Percentiles rank a stretch among this genome's conserved stretches.
Evolutionary conservation across 2,797 vertebrate genomes (phyloP).

Genomic region (Philypnodon macrostomus): DNA sequence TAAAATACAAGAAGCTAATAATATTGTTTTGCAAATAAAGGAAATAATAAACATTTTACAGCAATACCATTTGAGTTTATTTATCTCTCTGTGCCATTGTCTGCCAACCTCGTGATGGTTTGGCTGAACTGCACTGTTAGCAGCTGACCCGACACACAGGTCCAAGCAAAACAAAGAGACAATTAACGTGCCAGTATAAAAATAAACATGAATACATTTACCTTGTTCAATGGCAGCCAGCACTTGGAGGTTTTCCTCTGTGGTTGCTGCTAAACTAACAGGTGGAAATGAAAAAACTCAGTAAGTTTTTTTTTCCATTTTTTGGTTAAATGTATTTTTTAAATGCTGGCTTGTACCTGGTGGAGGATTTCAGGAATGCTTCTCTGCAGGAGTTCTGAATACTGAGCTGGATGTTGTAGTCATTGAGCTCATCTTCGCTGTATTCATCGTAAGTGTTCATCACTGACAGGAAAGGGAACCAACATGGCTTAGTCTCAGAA

Average conservation of each 20-base stretch:
- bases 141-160: constrained; percentile 17
- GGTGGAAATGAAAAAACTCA: constrained; percentile 8
- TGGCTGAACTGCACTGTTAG: constrained; percentile 16
- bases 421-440: constrained; percentile 74
- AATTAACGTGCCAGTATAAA: background rate
- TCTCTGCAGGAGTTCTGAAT: constrained; percentile 78
- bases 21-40: too few relatives aligned
- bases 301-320: background rate
- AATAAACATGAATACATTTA: constrained; percentile 40
- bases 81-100: background rate
- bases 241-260: constrained; percentile 78
- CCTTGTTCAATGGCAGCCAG: constrained; percentile 79
- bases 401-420: constrained; percentile 75
- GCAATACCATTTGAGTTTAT: constrained; percentile 15
- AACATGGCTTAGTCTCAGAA: too few relatives aligned
- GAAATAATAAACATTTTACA: too few relatives aligned
- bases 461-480: constrained; percentile 17
- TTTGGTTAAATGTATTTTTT: background rate
- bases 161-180: constrained; percentile 5
- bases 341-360: constrained; percentile 67
- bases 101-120: constrained; percentile 17
- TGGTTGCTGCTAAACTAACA: constrained; percentile 72
- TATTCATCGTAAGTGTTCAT: constrained; percentile 74
- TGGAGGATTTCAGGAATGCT: constrained; percentile 53
- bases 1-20: too few relatives aligned